Evolutionary conservation across 2,888 invertebrate species (phyloP), one percentile per base, ranked within the genome.

Genomic region (Rhamnusium bicolor): DNA sequence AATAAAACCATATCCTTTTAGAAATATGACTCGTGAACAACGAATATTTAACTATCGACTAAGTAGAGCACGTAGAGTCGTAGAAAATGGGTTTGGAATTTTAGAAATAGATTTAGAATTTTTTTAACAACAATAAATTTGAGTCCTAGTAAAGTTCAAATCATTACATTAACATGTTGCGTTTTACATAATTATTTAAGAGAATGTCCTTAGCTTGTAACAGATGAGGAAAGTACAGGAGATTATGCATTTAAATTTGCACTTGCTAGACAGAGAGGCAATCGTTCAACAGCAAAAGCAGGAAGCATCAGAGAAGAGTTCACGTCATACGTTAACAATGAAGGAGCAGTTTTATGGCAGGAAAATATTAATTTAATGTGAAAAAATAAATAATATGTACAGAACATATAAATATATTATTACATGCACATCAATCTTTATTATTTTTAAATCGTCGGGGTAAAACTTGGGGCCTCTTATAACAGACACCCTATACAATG

Each of bases 1-100:
- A 65, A 66, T 79, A 67, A 84, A 84, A 74, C 83, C 82, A 8
- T 83, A 75, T 75, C 75, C 81, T 7, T 29, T 68, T 1, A 54
- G 71, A 19, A 62, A 65, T 19, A 58, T 76, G 53, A 21, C 70
- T 18, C 16, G 47, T 29, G 61, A 47, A 32, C 71, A 78, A 66
- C 21, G 61, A 19, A 74, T 68, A 21, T 75, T 53, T 49, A 75
- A 73, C 56, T 70, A 75, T 56, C 24, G 70, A 6, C 56, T 75
- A n/a, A 65, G 58, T 10, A 65, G 73, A 54, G 68, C 19, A 40
- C 18, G 46, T 4, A 40, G 19, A 40, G 27, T 58, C 14, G 58
- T 77, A 16, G 73, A 77, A 71, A 71, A 71, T 56, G 69, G 67
- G 1, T 77, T 75, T 73, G 77, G 69, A 12, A 77, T 77, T 32